These are phyloP conservation scores for Polypedilum vanderplanki DNA, from an alignment of 1,140 invertebrate genomes.

Conservation along the genomic window DNA sequence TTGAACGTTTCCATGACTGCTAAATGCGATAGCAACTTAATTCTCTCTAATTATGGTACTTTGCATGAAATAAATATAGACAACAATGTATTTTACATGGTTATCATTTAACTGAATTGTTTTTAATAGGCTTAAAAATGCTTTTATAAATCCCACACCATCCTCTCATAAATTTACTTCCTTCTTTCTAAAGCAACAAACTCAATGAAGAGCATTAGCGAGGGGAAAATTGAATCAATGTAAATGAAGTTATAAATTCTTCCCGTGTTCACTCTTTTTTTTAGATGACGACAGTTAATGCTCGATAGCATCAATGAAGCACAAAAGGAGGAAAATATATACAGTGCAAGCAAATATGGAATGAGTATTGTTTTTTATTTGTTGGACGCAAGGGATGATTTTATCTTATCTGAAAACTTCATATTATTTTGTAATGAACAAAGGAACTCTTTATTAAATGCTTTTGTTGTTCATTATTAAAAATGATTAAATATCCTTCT, in stretches of 20 bases:
- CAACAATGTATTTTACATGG: conserved; percentile 17
- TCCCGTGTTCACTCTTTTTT: background rate
- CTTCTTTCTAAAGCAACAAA: no score
- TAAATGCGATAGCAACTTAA: conserved; percentile 25
- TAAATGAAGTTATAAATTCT: conserved; percentile 28
- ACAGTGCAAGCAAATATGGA: background rate
- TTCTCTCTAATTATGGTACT: conserved; percentile 24
- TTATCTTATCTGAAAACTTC: background rate
- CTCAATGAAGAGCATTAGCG: no score
- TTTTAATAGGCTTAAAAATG: conserved; percentile 28
- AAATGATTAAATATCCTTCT: background rate
- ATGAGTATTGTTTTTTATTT: background rate
- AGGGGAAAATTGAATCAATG: conserved; percentile 19
- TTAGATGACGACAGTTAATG: background rate
- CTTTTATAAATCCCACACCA: conserved; percentile 6
- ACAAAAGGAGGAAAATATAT: background rate
- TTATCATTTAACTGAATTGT: conserved; percentile 28
- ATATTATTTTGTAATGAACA: background rate
- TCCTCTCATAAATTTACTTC: background rate
- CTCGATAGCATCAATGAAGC: conserved; percentile 20
- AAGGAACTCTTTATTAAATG: background rate
- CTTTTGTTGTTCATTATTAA: background rate
- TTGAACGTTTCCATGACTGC: conserved; percentile 24
- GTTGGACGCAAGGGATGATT: conserved; percentile 13
- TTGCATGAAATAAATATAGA: conserved; percentile 7